Conservation (phyloP, 2,113 vertebrate genomes). For the Hippocampus abdominalis region DNA sequence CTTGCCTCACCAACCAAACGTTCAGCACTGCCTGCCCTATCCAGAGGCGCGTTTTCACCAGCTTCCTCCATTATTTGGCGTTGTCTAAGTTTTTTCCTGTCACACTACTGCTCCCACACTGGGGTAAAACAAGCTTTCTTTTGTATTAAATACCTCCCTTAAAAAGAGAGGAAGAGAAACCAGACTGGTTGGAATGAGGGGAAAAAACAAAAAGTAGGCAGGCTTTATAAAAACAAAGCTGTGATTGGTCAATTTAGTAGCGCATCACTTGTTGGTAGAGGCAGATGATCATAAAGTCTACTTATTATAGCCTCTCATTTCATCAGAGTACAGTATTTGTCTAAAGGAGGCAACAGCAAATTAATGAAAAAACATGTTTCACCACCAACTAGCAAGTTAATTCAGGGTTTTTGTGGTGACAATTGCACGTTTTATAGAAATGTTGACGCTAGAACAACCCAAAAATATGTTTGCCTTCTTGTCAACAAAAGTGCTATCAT, state of each 20-base stretch:
- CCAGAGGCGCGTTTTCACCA: constrained; percentile 30
- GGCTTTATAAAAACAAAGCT: background rate
- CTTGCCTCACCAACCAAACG: background rate
- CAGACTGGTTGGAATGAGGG: constrained; percentile 13
- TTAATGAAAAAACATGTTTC: background rate
- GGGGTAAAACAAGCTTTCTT: no score
- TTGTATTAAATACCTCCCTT: background rate
- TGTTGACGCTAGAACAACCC: no score
- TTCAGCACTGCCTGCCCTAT: constrained; percentile 35
- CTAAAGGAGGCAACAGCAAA: background rate
- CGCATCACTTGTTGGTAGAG: constrained; percentile 62
- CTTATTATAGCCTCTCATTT: background rate
- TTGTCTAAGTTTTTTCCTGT: background rate
- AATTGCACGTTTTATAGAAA: no score
- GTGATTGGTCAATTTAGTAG: constrained; percentile 47
- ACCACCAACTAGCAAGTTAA: background rate
- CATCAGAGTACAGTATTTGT: background rate
- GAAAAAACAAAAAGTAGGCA: constrained; percentile 6
- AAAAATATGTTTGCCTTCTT: no score
- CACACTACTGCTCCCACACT: background rate
- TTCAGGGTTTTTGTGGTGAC: no score
- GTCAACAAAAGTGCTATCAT: no score
- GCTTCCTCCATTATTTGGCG: constrained; percentile 24
- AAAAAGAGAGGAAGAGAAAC: constrained; percentile 20
- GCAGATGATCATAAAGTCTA: constrained; percentile 32